Percentiles rank a stretch among this genome's conserved stretches.
Evolutionary conservation across 2,888 invertebrate genomes (phyloP).

Genomic region (Opisthograptis luteolata): DNA sequence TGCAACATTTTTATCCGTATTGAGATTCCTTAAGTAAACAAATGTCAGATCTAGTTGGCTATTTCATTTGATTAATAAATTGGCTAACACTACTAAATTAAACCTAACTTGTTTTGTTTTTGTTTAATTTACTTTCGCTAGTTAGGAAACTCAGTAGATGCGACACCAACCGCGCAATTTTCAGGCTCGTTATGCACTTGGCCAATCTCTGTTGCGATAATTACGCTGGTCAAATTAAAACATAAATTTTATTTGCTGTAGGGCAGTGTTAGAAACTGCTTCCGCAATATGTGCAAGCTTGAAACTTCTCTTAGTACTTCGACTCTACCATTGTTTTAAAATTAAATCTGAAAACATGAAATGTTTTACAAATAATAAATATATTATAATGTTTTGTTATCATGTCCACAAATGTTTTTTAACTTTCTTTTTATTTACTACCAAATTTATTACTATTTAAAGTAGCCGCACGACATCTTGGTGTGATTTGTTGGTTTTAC

Average conservation of each 20-base stretch:
- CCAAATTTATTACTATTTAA: slow-evolving; percentile 8
- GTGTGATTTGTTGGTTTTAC: slow-evolving; percentile 11
- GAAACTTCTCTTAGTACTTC: background rate
- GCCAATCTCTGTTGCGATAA: slow-evolving; percentile 16
- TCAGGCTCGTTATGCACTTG: slow-evolving; percentile 23
- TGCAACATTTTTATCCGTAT: too few species aligned
- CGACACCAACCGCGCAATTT: slow-evolving; percentile 21
- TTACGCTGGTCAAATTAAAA: background rate
- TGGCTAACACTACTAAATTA: slow-evolving; percentile 15
- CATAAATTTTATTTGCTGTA: background rate
- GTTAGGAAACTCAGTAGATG: slow-evolving; percentile 22
- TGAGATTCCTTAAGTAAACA: too few species aligned
- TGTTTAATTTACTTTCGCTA: slow-evolving; percentile 16
- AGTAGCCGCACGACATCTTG: background rate
- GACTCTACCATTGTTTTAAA: background rate
- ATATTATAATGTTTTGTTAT: background rate
- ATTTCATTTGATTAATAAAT: slow-evolving; percentile 3
- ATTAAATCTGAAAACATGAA: background rate
- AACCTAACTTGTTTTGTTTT: slow-evolving; percentile 7
- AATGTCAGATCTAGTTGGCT: background rate
- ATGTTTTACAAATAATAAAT: too few species aligned
- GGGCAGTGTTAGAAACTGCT: background rate
- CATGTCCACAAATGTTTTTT: background rate
- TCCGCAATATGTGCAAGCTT: background rate
- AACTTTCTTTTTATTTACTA: too few species aligned